Evolutionary conservation across 2,797 vertebrate genomes (phyloP).

Genomic region (Pseudochirops corinnae): DNA sequence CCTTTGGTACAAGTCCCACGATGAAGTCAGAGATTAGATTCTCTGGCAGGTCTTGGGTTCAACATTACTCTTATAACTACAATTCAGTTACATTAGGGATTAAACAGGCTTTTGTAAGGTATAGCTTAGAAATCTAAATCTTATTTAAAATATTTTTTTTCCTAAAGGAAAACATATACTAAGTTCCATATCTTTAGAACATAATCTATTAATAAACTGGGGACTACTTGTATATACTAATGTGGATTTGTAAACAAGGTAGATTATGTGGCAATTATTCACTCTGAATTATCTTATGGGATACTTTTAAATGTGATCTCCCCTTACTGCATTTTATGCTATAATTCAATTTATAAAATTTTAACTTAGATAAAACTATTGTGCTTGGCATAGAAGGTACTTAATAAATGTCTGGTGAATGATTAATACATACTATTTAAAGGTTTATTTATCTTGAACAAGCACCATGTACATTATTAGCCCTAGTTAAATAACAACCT

Average conservation of each 20-base stretch:
- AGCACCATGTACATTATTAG: not conserved
- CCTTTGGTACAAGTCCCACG: not conserved
- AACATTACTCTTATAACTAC: not conserved
- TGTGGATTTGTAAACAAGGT: too few species aligned
- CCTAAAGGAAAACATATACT: not conserved
- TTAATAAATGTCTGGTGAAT: not conserved
- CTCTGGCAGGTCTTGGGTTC: not conserved
- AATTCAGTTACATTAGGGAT: not conserved
- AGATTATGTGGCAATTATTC: too few species aligned
- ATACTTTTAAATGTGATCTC: too few species aligned
- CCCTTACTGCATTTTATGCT: too few species aligned
- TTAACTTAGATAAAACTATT: not conserved
- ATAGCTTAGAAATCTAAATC: not conserved
- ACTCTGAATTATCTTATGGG: too few species aligned
- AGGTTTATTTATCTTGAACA: not conserved
- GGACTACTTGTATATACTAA: too few species aligned
- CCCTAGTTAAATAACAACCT: not conserved
- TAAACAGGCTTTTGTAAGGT: not conserved
- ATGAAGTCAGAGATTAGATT: not conserved
- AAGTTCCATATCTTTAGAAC: too few species aligned
- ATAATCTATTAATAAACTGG: too few species aligned
- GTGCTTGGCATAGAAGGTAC: not conserved
- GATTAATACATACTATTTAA: not conserved
- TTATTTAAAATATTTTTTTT: not conserved
- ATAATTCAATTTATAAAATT: not conserved